Percentiles rank a stretch among this genome's conserved stretches.
Evolutionary conservation across 2,113 vertebrate species (phyloP).

Genomic region (Chauna torquata): DNA sequence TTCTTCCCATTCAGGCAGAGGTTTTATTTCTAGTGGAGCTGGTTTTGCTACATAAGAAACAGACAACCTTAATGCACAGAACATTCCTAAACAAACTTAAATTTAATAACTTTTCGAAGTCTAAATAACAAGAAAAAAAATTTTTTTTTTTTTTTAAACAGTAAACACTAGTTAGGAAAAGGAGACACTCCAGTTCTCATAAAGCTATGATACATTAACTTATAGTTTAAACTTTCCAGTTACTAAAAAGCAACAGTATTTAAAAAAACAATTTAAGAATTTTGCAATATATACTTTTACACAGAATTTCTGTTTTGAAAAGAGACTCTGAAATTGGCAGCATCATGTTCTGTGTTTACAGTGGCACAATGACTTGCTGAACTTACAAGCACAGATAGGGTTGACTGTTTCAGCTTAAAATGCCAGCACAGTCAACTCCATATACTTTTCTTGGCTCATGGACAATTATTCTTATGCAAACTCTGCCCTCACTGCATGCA

Average conservation of each 20-base stretch:
- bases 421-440: background rate
- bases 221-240: background rate
- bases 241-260: background rate
- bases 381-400: background rate
- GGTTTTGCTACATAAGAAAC: constrained; percentile 84
- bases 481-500: background rate
- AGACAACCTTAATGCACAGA: constrained; percentile 37
- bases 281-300: background rate
- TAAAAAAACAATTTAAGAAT: background rate
- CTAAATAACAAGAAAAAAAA: background rate
- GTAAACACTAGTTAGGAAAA: background rate
- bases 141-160: background rate
- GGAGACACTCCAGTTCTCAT: background rate
- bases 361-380: background rate
- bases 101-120: background rate
- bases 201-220: background rate
- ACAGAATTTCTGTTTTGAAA: background rate
- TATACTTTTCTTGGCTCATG: background rate
- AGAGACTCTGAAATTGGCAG: background rate
- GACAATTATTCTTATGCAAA: background rate
- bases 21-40: constrained; percentile 95
- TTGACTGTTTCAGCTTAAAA: background rate
- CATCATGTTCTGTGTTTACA: background rate
- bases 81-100: background rate
- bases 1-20: constrained; percentile 94